These are phyloP conservation scores for Pseudachorutes palmiensis DNA, from an alignment of 1,140 invertebrate species.

Conservation along the genomic window DNA sequence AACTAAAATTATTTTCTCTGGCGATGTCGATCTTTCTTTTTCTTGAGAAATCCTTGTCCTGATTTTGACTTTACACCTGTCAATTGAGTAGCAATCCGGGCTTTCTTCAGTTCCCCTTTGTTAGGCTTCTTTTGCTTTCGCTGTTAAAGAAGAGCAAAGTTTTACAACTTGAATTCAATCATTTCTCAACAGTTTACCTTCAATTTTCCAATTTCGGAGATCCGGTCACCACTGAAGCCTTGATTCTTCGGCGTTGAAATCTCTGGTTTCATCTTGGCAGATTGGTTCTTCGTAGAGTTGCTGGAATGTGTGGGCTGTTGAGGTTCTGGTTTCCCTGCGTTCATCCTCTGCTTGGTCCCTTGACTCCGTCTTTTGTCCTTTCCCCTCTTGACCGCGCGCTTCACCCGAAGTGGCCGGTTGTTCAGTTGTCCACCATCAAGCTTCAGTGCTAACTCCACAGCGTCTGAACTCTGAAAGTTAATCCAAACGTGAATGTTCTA, in stretches of 20 bases:
- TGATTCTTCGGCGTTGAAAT: background rate
- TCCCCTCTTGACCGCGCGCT: slow-evolving; percentile 27
- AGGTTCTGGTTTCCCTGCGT: slow-evolving; percentile 38
- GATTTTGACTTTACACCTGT: slow-evolving; percentile 13
- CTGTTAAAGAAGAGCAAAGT: slow-evolving; percentile 9
- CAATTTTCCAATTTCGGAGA: slow-evolving; percentile 31
- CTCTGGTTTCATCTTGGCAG: slow-evolving; percentile 29
- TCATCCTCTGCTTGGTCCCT: slow-evolving; percentile 23
- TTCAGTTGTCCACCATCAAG: slow-evolving; percentile 47
- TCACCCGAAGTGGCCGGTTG: slow-evolving; percentile 46
- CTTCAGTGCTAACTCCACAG: slow-evolving; percentile 54
- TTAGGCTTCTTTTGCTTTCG: slow-evolving; percentile 29
- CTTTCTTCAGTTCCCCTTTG: slow-evolving; percentile 20
- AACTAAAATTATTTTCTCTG: slow-evolving; percentile 3
- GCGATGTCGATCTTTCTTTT: slow-evolving; percentile 13
- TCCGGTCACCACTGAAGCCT: slow-evolving; percentile 18
- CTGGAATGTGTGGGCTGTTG: slow-evolving; percentile 38
- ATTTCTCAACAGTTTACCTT: too few relatives aligned
- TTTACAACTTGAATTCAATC: too few relatives aligned
- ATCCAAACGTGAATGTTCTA: background rate
- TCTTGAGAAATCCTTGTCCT: background rate
- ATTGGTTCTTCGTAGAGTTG: background rate
- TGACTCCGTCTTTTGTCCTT: slow-evolving; percentile 11
- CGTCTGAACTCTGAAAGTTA: slow-evolving; percentile 50
- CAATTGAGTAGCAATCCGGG: slow-evolving; percentile 21